These are phyloP conservation scores for Macroramphosus scolopax DNA, from an alignment of 2,797 vertebrate genomes.

Conservation along the genomic window DNA sequence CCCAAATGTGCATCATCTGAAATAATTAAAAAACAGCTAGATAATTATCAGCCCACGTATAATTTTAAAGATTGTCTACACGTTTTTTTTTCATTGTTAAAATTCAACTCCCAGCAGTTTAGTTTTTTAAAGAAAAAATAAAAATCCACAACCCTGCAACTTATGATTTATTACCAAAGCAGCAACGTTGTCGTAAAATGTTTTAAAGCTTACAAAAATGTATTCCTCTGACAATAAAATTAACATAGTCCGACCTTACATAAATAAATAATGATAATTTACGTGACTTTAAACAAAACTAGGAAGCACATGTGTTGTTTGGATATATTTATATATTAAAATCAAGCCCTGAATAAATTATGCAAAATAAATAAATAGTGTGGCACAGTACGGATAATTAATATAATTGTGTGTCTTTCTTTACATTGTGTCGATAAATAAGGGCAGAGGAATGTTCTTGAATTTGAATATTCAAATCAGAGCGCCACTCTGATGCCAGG, in stretches of 20 bases:
- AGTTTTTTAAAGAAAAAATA: too few relatives aligned
- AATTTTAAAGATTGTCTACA: not conserved
- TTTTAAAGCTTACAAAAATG: not conserved
- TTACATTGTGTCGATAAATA: slow-evolving; percentile 54
- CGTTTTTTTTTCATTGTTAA: too few relatives aligned
- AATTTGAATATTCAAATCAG: slow-evolving; percentile 76
- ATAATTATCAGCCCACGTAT: slow-evolving; percentile 5
- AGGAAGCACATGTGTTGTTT: slow-evolving; percentile 1
- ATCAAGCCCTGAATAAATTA: slow-evolving; percentile 38
- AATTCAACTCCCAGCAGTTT: too few relatives aligned
- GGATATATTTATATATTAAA: slow-evolving; percentile 29
- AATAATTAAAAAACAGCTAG: slow-evolving; percentile 17
- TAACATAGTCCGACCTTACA: slow-evolving; percentile 8
- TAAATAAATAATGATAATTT: slow-evolving; percentile 10
- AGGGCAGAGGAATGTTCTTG: slow-evolving; percentile 48
- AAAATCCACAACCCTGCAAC: not conserved
- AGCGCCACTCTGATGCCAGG: slow-evolving; percentile 53
- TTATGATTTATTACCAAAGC: too few relatives aligned
- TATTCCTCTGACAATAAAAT: slow-evolving; percentile 8
- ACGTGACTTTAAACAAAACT: slow-evolving; percentile 27
- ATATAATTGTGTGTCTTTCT: slow-evolving; percentile 65
- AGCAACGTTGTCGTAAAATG: too few relatives aligned
- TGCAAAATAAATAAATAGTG: slow-evolving; percentile 41
- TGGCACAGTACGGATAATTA: slow-evolving; percentile 63
- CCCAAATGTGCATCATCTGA: not conserved